These are phyloP conservation scores for Pholis gunnellus DNA, from an alignment of 2,113 vertebrate species.

Conservation along the genomic window DNA sequence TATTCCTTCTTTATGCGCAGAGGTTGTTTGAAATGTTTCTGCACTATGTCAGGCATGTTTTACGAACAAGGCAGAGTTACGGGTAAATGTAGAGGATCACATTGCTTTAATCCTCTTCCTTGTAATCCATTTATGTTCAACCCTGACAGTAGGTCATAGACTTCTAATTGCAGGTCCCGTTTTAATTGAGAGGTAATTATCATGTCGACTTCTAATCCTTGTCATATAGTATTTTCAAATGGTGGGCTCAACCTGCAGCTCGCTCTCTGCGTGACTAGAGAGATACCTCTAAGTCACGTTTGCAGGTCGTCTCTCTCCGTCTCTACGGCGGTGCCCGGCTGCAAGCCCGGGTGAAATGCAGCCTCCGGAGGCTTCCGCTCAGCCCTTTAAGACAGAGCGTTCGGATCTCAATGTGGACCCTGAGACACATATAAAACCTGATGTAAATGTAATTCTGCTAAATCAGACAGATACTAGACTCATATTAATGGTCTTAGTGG, in stretches of 20 bases:
- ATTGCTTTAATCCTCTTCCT: constrained; percentile 3
- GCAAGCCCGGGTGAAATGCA: background rate
- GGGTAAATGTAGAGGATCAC: constrained; percentile 3
- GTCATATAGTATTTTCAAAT: background rate
- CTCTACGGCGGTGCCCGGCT: background rate
- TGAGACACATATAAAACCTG: background rate
- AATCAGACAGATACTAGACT: background rate
- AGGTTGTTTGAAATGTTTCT: background rate
- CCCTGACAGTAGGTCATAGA: background rate
- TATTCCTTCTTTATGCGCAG: background rate
- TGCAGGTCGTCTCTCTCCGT: background rate
- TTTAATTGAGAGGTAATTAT: constrained; percentile 34
- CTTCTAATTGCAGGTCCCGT: constrained; percentile 5
- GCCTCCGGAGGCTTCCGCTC: background rate
- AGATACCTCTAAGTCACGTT: background rate
- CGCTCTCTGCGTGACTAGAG: background rate
- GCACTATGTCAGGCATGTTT: background rate
- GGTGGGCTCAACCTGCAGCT: background rate
- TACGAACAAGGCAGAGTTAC: background rate
- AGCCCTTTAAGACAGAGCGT: background rate
- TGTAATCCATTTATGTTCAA: constrained; percentile 12
- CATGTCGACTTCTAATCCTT: constrained; percentile 9
- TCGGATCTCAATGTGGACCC: background rate
- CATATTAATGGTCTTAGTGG: background rate
- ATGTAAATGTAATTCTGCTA: background rate